Percentiles rank a stretch among this genome's conserved stretches.
These are phyloP conservation scores for Drosophila seclusa DNA, from an alignment of 2,888 invertebrate species.

Conservation along the genomic window DNA sequence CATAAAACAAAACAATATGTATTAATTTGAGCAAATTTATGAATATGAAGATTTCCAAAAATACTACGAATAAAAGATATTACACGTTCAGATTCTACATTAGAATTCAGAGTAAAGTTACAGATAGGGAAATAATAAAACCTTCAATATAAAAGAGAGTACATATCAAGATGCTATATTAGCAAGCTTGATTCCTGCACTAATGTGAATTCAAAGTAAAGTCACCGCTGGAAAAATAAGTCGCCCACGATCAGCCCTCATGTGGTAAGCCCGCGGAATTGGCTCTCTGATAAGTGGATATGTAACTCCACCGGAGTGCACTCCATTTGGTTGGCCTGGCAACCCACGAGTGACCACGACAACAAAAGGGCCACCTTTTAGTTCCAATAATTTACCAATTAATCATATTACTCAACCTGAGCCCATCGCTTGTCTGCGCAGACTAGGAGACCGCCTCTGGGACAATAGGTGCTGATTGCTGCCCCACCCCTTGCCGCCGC, in stretches of 20 bases:
- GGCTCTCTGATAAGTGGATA: slow-evolving; percentile 39
- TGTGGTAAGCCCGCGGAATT: slow-evolving; percentile 11
- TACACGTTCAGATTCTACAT: not conserved
- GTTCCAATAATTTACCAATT: slow-evolving; percentile 82
- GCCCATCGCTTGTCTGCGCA: slow-evolving; percentile 35
- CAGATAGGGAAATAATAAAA: not conserved
- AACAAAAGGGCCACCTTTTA: slow-evolving; percentile 75
- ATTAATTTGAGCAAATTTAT: not conserved
- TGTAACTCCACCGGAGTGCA: slow-evolving; percentile 48
- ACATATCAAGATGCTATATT: slow-evolving; percentile 1
- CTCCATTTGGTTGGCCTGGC: slow-evolving; percentile 33
- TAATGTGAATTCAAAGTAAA: slow-evolving; percentile 4
- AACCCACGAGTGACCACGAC: slow-evolving; percentile 29
- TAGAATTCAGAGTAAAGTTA: slow-evolving; percentile 7
- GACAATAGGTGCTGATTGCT: slow-evolving; percentile 78
- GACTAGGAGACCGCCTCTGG: slow-evolving; percentile 33
- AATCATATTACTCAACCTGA: slow-evolving; percentile 78
- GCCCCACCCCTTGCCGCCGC: slow-evolving; percentile 42
- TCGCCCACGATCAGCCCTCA: slow-evolving; percentile 49
- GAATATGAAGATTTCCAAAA: not conserved
- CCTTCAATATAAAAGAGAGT: not conserved
- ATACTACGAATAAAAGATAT: not conserved
- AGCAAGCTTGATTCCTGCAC: not conserved
- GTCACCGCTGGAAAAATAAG: slow-evolving; percentile 13
- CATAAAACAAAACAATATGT: not conserved